Evolutionary conservation across 2,888 invertebrate genomes (phyloP).

Genomic region (Endomychus coccineus): DNA sequence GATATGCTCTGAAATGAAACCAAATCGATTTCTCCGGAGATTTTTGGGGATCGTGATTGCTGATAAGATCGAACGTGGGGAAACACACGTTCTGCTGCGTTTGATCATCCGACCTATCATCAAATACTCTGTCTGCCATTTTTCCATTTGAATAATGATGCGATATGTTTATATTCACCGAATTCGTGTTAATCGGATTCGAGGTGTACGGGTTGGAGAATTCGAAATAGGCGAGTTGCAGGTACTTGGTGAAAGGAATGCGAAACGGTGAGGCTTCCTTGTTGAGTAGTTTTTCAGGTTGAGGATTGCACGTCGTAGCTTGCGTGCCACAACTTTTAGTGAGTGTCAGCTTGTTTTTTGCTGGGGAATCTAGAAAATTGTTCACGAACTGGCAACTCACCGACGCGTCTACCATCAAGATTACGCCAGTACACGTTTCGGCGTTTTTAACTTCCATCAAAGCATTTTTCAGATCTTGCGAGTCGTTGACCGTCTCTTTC

Average conservation of each 20-base stretch:
- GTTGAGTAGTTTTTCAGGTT: too few species aligned
- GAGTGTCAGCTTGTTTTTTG: conserved; percentile 31
- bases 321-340: conserved; percentile 42
- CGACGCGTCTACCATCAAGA: conserved; percentile 45
- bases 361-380: conserved; percentile 31
- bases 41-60: conserved; percentile 50
- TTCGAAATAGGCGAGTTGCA: too few species aligned
- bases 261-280: conserved; percentile 23
- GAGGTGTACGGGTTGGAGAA: conserved; percentile 25
- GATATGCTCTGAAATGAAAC: too few species aligned
- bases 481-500: conserved; percentile 52
- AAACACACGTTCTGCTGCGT: conserved; percentile 32
- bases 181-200: conserved; percentile 43
- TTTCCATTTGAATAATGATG: conserved; percentile 46
- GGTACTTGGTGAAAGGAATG: conserved; percentile 39
- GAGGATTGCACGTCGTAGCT: too few species aligned
- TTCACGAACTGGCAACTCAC: conserved; percentile 43
- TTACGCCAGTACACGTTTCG: conserved; percentile 40
- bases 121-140: conserved; percentile 44
- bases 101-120: conserved; percentile 44
- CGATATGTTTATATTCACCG: conserved; percentile 55
- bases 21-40: too few species aligned
- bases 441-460: conserved; percentile 38
- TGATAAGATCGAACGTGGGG: conserved; percentile 52
- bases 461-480: conserved; percentile 48